Conservation (phyloP, 2,113 vertebrate species). For the Hemiscyllium ocellatum region DNA sequence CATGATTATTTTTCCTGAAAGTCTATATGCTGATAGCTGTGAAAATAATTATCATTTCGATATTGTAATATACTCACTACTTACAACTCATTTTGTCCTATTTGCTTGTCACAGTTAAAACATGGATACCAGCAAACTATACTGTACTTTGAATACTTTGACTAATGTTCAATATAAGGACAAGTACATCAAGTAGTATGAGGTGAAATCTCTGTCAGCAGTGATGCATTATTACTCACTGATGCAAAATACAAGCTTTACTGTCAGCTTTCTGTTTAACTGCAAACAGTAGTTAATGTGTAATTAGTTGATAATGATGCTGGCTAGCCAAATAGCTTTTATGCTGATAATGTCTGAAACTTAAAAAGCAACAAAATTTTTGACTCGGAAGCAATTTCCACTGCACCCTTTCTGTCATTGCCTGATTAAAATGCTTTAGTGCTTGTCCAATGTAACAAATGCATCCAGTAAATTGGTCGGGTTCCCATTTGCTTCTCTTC, state of each 20-base stretch:
- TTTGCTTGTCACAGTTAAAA: neutral
- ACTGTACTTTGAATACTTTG: neutral
- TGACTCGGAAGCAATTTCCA: slow-evolving; percentile 26
- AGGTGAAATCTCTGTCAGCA: neutral
- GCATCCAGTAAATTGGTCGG: neutral
- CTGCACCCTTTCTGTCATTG: neutral
- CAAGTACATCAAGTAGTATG: neutral
- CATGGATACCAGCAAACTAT: neutral
- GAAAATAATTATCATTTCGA: neutral
- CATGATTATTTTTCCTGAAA: slow-evolving; percentile 17
- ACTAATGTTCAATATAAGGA: neutral
- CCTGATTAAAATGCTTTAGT: slow-evolving; percentile 31
- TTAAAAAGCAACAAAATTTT: neutral
- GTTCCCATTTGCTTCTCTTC: slow-evolving; percentile 15
- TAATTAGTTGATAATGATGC: neutral
- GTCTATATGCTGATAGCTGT: neutral
- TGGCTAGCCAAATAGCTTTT: neutral
- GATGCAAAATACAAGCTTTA: neutral
- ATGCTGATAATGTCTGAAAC: slow-evolving; percentile 18
- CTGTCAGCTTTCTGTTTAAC: slow-evolving; percentile 9
- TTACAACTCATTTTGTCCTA: neutral
- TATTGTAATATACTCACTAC: neutral
- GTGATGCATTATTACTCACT: neutral
- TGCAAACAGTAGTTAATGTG: slow-evolving; percentile 5
- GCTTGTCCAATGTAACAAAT: neutral